These are phyloP conservation scores for Bellardia bayeri DNA, from an alignment of 2,888 invertebrate genomes.

Conservation along the genomic window DNA sequence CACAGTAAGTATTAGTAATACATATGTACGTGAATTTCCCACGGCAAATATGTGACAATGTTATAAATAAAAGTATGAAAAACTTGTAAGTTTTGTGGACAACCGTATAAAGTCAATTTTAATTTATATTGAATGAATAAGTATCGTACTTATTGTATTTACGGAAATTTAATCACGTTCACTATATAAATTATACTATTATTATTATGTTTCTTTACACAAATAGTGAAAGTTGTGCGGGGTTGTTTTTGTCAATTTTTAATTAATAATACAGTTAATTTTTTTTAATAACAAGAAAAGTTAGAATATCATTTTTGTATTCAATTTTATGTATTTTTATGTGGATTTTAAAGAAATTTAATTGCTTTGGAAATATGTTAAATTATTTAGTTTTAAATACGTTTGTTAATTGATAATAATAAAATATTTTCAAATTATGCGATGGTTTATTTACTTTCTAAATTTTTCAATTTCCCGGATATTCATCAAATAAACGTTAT, in stretches of 20 bases:
- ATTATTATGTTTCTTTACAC: conserved; percentile 15
- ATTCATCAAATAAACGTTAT: too few relatives aligned
- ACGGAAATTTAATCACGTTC: conserved; percentile 62
- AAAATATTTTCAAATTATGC: too few relatives aligned
- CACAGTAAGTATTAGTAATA: too few relatives aligned
- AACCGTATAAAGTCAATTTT: background rate
- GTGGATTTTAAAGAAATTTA: background rate
- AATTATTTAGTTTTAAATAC: too few relatives aligned
- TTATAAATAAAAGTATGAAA: background rate
- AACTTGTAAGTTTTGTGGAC: background rate
- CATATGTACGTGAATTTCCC: conserved; percentile 53
- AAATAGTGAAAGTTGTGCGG: conserved; percentile 46
- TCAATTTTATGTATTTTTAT: background rate
- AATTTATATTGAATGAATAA: conserved; percentile 38
- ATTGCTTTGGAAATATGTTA: too few relatives aligned
- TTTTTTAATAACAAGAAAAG: background rate
- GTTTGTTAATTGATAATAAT: too few relatives aligned
- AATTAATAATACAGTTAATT: conserved; percentile 15
- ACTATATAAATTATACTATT: background rate
- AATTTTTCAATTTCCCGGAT: too few relatives aligned
- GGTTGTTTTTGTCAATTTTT: conserved; percentile 14
- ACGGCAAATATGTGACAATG: conserved; percentile 29
- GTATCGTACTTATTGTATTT: conserved; percentile 13
- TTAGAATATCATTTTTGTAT: background rate
- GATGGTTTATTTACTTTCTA: too few relatives aligned